phyloP scores from a whole-genome alignment of 2,113 vertebrate genomes.

The Alouatta palliata region DNA sequence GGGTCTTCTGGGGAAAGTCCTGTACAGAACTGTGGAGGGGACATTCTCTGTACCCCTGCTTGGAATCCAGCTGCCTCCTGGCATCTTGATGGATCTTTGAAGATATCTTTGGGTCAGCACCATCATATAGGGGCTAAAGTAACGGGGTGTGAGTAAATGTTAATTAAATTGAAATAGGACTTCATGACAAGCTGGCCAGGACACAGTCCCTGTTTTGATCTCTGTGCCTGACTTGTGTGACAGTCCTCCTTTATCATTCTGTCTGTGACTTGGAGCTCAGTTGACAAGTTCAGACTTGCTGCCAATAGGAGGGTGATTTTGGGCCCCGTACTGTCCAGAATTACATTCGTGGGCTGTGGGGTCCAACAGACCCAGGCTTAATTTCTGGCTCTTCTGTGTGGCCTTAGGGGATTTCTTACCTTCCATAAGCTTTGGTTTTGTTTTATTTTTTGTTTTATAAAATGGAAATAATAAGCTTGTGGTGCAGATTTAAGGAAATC shows the following conservation, averaged over 20 bases:
- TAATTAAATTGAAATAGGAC: neutral
- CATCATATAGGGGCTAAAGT: neutral
- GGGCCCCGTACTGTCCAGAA: neutral
- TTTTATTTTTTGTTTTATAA: neutral
- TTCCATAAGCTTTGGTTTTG: neutral
- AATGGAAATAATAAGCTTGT: neutral
- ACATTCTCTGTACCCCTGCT: neutral
- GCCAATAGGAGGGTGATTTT: neutral
- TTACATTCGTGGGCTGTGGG: neutral
- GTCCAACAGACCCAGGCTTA: neutral
- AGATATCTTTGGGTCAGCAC: neutral
- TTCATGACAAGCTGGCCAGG: too few species aligned
- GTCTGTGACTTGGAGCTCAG: neutral
- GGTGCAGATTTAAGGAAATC: neutral
- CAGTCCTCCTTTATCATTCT: neutral
- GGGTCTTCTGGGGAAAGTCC: neutral
- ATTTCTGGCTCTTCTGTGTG: neutral
- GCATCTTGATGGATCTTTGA: neutral
- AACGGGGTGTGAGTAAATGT: neutral
- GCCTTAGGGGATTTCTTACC: neutral
- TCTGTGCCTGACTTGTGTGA: neutral
- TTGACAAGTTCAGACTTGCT: neutral
- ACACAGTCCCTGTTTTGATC: neutral
- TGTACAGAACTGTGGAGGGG: neutral
- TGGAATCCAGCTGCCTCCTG: neutral